Percentiles rank a stretch among this genome's conserved stretches.
Conservation (phyloP, 2,888 invertebrate genomes). For the Cephus spinipes region DNA sequence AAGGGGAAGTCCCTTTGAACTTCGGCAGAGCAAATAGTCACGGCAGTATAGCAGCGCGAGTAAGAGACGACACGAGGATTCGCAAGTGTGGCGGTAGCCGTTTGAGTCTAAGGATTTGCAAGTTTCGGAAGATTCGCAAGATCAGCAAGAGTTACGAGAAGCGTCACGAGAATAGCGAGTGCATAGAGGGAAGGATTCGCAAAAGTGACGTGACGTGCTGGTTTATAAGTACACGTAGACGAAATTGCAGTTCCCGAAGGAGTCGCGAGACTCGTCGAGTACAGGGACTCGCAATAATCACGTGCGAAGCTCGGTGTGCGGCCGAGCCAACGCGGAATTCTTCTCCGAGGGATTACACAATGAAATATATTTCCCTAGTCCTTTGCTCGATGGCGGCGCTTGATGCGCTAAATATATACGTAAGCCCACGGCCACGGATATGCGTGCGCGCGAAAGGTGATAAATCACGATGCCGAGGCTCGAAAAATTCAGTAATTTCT, state of each 20-base stretch:
- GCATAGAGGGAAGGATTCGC: neutral
- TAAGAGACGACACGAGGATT: neutral
- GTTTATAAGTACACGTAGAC: neutral
- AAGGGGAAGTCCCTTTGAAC: neutral
- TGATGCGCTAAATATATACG: conserved; percentile 53
- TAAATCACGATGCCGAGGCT: conserved; percentile 45
- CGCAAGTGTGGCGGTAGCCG: neutral
- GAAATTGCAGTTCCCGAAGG: neutral
- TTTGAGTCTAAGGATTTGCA: neutral
- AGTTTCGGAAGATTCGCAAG: neutral
- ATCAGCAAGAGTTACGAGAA: neutral
- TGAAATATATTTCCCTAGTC: conserved; percentile 60
- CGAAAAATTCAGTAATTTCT: conserved; percentile 40
- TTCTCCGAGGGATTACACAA: conserved; percentile 60
- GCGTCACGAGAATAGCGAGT: neutral
- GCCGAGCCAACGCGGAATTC: conserved; percentile 38
- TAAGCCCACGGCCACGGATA: conserved; percentile 42
- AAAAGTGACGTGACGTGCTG: neutral
- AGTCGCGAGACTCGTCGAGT: neutral
- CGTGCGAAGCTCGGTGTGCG: conserved; percentile 30
- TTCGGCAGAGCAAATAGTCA: neutral
- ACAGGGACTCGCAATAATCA: conserved; percentile 4
- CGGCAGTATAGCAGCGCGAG: neutral
- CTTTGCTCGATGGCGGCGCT: conserved; percentile 31
- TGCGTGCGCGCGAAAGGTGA: conserved; percentile 33